Conservation (phyloP, 2,113 vertebrate genomes). For the Mellivora capensis region DNA sequence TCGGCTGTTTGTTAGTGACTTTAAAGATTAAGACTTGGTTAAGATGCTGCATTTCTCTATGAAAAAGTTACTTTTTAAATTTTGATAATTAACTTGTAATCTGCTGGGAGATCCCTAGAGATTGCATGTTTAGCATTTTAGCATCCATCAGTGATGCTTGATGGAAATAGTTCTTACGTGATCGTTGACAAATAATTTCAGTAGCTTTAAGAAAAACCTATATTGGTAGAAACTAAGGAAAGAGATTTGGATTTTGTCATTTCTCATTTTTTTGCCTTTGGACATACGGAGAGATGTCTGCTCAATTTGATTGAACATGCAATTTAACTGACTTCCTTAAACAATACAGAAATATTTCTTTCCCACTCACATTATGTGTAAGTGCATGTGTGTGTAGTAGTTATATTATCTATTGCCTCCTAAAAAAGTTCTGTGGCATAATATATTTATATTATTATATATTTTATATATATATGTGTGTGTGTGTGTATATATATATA, state of each 20-base stretch:
- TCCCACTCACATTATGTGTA: neutral
- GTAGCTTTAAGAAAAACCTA: neutral
- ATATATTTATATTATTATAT: neutral
- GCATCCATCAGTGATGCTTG: neutral
- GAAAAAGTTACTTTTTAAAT: neutral
- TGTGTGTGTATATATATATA: neutral
- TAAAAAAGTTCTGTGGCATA: neutral
- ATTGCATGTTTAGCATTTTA: neutral
- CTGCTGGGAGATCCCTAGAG: neutral
- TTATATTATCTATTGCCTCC: neutral
- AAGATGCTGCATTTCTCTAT: neutral
- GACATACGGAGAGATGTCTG: neutral
- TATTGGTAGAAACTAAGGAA: neutral
- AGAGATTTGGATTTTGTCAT: neutral
- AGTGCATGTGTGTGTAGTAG: neutral
- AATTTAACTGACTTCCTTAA: neutral
- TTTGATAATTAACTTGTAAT: neutral
- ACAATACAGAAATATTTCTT: neutral
- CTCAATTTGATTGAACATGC: neutral
- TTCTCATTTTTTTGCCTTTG: slow-evolving; percentile 1
- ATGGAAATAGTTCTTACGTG: neutral
- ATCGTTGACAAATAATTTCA: neutral
- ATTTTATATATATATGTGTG: neutral
- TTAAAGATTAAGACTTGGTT: neutral
- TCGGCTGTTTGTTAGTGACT: neutral